phyloP scores from a whole-genome alignment of 1,140 invertebrate genomes.

The Tetranychus cinnabarinus region DNA sequence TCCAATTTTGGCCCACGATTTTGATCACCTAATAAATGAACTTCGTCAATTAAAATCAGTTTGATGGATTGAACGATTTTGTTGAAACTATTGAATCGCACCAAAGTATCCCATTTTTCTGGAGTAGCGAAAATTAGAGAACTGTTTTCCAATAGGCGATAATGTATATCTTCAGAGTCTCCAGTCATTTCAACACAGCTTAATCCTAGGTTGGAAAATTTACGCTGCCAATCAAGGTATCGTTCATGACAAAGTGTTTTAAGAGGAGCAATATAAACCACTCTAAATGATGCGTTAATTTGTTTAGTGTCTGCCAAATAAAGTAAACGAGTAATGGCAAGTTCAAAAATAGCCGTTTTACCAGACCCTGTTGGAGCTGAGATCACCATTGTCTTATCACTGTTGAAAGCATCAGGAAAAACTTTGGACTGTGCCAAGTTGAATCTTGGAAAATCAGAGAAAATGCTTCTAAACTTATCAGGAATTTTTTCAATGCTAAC shows the following conservation, averaged over 20 bases:
- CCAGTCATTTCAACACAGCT: conserved; percentile 45
- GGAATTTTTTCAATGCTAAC: background rate
- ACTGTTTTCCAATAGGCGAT: conserved; percentile 22
- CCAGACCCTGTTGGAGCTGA: conserved; percentile 20
- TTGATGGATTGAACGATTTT: conserved; percentile 34
- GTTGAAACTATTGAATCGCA: conserved; percentile 35
- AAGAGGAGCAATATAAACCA: conserved; percentile 36
- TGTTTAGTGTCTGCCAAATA: conserved; percentile 26
- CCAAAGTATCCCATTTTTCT: conserved; percentile 60
- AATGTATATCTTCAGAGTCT: conserved; percentile 39
- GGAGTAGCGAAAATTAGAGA: conserved; percentile 52
- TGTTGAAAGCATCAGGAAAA: background rate
- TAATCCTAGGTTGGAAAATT: conserved; percentile 36
- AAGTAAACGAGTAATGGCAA: conserved; percentile 43
- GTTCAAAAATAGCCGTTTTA: conserved; percentile 55
- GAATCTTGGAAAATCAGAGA: background rate
- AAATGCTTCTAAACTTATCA: background rate
- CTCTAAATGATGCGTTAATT: conserved; percentile 17
- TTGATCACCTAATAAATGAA: conserved; percentile 5
- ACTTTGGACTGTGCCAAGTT: background rate
- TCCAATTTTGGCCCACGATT: conserved; percentile 41
- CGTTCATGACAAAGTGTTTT: conserved; percentile 51
- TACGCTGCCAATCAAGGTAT: conserved; percentile 40
- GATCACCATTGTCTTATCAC: background rate
- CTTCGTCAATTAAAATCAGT: conserved; percentile 53